phyloP scores from a whole-genome alignment of 53 echinoderm and acorn worm species.

The Arbacia lixula region DNA sequence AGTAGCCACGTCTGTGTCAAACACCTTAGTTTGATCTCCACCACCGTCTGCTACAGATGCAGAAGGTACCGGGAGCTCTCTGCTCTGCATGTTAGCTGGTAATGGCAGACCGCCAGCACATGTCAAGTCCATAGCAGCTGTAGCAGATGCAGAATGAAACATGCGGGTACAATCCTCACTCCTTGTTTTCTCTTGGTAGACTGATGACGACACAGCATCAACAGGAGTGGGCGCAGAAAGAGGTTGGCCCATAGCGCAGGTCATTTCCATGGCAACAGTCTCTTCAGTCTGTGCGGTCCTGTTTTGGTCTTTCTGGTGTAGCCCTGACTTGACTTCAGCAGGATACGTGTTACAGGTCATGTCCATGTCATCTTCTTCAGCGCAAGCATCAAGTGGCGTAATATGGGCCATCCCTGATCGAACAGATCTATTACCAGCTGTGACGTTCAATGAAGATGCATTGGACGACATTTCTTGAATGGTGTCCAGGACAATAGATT shows the following conservation, averaged over 20 bases:
- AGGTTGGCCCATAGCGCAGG: background rate
- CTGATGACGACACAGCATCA: no score
- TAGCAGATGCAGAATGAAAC: no score
- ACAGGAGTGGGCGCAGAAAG: no score
- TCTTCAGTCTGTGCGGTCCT: background rate
- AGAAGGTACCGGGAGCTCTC: background rate
- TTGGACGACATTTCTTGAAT: slow-evolving; percentile 45
- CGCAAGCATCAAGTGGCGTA: slow-evolving; percentile 9
- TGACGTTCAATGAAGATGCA: slow-evolving; percentile 16
- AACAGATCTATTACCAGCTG: slow-evolving; percentile 9
- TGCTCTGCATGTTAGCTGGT: background rate
- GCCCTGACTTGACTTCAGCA: background rate
- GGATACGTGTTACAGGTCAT: slow-evolving; percentile 22
- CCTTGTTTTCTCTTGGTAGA: no score
- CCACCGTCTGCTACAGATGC: background rate
- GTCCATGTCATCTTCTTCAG: slow-evolving; percentile 46
- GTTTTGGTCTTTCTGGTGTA: background rate
- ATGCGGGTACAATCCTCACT: no score
- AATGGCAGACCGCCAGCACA: background rate
- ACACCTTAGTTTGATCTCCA: slow-evolving; percentile 18
- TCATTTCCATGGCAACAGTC: slow-evolving; percentile 39
- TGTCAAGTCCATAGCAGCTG: slow-evolving; percentile 33
- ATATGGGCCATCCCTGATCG: background rate
- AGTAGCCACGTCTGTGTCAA: background rate
- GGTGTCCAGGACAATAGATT: slow-evolving; percentile 26